Evolutionary conservation across 92 coral and sea anemone species (phyloP).

Genomic region (Muricea muricata): DNA sequence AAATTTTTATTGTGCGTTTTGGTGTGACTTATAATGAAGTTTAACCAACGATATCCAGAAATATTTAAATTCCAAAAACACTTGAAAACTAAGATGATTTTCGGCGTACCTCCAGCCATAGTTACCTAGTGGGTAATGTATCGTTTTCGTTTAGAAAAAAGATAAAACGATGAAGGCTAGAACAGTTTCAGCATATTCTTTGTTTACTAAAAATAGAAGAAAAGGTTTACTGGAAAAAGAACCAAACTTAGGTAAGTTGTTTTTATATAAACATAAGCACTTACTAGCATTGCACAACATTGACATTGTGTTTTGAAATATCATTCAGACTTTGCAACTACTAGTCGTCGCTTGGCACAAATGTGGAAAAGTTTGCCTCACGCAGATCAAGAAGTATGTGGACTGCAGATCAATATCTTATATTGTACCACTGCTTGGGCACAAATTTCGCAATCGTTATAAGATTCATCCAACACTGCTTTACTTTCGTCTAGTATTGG

Average conservation of each 20-base stretch:
- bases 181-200: conserved; percentile 81
- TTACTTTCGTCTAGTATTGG: conserved; percentile 65
- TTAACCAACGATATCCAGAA: too few species aligned
- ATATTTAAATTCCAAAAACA: too few species aligned
- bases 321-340: conserved; percentile 80
- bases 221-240: conserved; percentile 73
- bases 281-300: neutral
- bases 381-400: conserved; percentile 74
- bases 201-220: conserved; percentile 89
- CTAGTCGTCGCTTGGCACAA: conserved; percentile 88
- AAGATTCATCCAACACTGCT: neutral
- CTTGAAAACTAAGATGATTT: too few species aligned
- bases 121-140: neutral
- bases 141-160: conserved; percentile 1
- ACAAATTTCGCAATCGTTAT: neutral
- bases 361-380: conserved; percentile 88
- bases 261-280: neutral
- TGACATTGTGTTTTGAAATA: neutral
- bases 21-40: too few species aligned
- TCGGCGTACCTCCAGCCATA: too few species aligned
- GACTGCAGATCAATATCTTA: neutral
- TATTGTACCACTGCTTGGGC: neutral
- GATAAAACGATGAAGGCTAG: conserved; percentile 63
- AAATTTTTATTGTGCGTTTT: too few species aligned
- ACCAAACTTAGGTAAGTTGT: conserved; percentile 88